Base-by-base conservation (phyloP, 2,113 vertebrate genomes). In the Origma solitaria region DNA sequence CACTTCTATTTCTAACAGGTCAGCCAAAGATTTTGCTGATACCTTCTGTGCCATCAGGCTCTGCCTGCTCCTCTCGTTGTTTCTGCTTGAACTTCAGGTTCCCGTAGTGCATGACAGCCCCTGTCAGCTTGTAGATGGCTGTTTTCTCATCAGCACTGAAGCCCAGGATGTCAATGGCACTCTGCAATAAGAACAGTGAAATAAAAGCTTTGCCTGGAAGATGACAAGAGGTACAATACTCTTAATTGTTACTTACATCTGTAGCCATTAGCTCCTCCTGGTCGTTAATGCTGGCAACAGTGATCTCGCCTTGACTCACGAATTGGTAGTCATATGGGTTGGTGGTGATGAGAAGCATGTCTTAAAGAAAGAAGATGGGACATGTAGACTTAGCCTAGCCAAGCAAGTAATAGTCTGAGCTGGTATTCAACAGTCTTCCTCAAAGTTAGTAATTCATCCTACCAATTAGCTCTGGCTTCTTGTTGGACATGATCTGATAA, bases 231-330 rank as follows among this genome's bases (percentile, higher is more conserved):
- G 28, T 66, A n/a, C 2, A 58, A 14, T 31, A 20, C 35, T 65
- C 89, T 27, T 30, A 40, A 50, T 35, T 83, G 17, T 37, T 75
- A 95, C 99, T 98, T 93, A 99, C 99, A 88, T 99, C 98, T 16
- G 98, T 99, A 37, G 98, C 98, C 95, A 99, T 98, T 38, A 99
- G 37, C 70, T 99, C 98, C 18, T 99, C 99, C 68, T 99, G 94
- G 60, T 99, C 99, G 60, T 99, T 89, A 86, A 99, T 99, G 82
- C 99, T 99, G 91, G 98, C 62, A 30, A 99, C 99, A 11, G 96
- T 95, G 82, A 96, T 95, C 49, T 96, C 96, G 0, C 96, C 96
- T 71, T 96, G 96, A 64, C 95, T 96, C 31, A 96, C 95, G 23
- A 96, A 96, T 0, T 87, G 94, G 4, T 71, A 96, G 53, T 96